These are phyloP conservation scores for Mirza zaza DNA, from an alignment of 2,113 vertebrate species.

Conservation along the genomic window DNA sequence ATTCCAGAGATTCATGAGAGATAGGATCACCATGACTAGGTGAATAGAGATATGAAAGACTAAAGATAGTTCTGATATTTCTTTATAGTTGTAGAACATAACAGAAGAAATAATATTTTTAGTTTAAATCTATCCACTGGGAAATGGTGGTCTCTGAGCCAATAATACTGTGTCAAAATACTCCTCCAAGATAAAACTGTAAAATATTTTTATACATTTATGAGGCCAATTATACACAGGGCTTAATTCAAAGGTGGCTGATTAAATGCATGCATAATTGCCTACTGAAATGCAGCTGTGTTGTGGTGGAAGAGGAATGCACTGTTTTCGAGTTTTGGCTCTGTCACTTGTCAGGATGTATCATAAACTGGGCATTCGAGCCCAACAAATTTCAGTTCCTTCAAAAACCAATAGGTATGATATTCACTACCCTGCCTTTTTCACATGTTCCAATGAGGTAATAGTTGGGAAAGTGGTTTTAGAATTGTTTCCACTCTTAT, in stretches of 20 bases:
- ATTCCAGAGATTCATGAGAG: background rate
- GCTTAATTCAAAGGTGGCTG: background rate
- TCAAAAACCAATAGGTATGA: accelerated
- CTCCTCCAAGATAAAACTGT: background rate
- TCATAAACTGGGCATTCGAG: background rate
- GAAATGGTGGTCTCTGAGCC: background rate
- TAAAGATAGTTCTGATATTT: background rate
- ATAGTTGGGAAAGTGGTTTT: background rate
- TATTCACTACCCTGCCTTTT: background rate
- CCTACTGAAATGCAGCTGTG: background rate
- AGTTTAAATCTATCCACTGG: background rate
- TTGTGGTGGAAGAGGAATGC: background rate
- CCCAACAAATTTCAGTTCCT: background rate
- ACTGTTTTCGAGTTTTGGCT: background rate
- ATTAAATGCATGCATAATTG: background rate
- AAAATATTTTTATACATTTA: background rate
- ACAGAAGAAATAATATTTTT: background rate
- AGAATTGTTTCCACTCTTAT: background rate
- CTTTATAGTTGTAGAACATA: background rate
- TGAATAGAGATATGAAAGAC: background rate
- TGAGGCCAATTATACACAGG: background rate
- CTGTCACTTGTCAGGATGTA: background rate
- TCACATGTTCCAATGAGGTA: background rate
- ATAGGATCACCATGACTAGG: background rate
- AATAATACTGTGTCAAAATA: background rate